Evolutionary conservation across 2,113 vertebrate species (phyloP), one percentile per base, ranked within the genome.

Genomic region (Hippolais icterina): DNA sequence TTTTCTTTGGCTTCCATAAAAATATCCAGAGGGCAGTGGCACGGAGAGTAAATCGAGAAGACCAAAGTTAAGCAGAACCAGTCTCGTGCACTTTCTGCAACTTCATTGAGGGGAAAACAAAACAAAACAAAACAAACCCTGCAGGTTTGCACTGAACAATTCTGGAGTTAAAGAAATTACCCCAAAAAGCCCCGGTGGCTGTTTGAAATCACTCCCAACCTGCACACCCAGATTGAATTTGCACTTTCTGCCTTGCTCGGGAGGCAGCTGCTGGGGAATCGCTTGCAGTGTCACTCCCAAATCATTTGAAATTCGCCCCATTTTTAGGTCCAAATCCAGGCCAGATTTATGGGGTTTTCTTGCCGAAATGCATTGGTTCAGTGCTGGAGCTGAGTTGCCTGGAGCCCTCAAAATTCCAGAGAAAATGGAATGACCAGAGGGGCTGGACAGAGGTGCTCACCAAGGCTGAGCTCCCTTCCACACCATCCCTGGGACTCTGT

Each of bases 21-120:
- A 96, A 95, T 81, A 94, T 47, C 96, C 95, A 96, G 83, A 96
- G 92, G 92, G 93, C 94, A 96, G 80, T 5, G 64, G 90, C 88
- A 64, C 68, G 13, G 72, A 85, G 76, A 78, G 94, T 83, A 96
- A 96, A 90, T 59, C 35, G 95, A 96, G 95, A 95, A 94, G 90
- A 86, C 46, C 64, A 47, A 80, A 78, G 85, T 94, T 96, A 96
- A 96, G 95, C 71, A 93, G 86, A 96, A 94, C 87, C 95, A 94
- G 92, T 75, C 95, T 88, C 50, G 0, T 74, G 21, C 33, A 5
- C 53, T 87, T 76, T 95, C 95, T 94, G 90, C 93, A 86, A 70
- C 76, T 77, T 65, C 92, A 83, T 94, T 95, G 37, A 39, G 37
- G 37, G 37, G 37, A 39, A 39, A 39, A 39, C 37, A 39, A 39